These are phyloP conservation scores for Pipa parva DNA, from an alignment of 2,113 vertebrate genomes.

Conservation along the genomic window DNA sequence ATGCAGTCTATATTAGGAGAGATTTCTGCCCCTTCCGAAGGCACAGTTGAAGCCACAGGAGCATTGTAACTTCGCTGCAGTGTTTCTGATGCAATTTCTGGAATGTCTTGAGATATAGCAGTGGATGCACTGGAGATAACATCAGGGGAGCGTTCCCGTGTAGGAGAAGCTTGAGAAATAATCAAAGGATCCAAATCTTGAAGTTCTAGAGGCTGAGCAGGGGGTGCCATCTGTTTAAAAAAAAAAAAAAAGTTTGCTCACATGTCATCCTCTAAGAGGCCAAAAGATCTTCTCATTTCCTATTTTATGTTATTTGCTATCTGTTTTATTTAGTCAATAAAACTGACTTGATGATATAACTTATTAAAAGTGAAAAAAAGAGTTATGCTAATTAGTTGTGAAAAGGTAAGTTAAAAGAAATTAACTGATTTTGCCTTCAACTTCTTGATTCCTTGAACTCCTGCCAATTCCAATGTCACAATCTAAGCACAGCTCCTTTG, in stretches of 20 bases:
- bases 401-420: no score
- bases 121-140: constrained; percentile 97
- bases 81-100: constrained; percentile 91
- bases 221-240: constrained; percentile 54
- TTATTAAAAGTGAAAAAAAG: no score
- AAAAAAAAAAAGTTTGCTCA: not conserved
- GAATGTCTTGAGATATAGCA: constrained; percentile 90
- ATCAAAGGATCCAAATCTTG: constrained; percentile 81
- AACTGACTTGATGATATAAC: no score
- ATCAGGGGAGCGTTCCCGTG: constrained; percentile 87
- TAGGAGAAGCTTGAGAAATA: constrained; percentile 81
- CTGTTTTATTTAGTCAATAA: no score
- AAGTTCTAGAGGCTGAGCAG: constrained; percentile 70
- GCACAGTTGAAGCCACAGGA: constrained; percentile 45
- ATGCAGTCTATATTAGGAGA: constrained; percentile 78
- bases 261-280: no score
- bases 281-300: no score
- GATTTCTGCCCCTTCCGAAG: constrained; percentile 60
- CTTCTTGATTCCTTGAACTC: no score
- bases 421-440: no score
- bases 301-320: no score
- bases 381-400: no score
- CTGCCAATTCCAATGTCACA: no score
- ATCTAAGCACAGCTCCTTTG: no score
- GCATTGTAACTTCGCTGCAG: constrained; percentile 68